Conservation (phyloP, 2,888 invertebrate genomes). For the Drosophila anomalata region DNA sequence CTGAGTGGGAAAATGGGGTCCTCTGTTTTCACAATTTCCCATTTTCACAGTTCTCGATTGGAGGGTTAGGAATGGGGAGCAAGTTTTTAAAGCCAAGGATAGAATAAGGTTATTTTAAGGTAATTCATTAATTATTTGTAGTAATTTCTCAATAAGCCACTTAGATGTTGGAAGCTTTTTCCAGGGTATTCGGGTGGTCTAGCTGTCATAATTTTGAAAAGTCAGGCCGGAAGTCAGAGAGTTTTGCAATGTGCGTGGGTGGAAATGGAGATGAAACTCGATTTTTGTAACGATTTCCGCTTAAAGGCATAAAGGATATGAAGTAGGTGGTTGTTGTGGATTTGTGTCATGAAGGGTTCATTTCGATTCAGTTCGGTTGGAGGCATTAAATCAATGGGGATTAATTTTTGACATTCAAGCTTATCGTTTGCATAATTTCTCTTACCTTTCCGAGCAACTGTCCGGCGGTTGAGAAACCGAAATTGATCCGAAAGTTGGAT, state of each 20-base stretch:
- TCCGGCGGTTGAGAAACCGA: background rate
- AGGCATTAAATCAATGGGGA: background rate
- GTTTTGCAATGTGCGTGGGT: constrained; percentile 3
- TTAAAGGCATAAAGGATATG: constrained; percentile 21
- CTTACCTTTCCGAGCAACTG: background rate
- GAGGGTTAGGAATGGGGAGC: background rate
- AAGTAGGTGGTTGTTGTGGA: constrained; percentile 9
- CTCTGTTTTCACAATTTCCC: background rate
- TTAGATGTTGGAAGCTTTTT: background rate
- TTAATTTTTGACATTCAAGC: constrained; percentile 2
- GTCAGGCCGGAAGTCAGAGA: constrained; percentile 3
- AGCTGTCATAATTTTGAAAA: background rate
- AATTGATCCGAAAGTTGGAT: background rate
- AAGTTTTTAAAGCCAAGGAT: background rate
- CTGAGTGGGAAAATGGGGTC: background rate
- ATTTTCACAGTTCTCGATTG: background rate
- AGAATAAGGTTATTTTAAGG: background rate
- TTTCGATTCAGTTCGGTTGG: background rate
- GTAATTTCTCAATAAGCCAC: background rate
- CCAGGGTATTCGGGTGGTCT: background rate
- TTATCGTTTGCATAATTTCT: constrained; percentile 2
- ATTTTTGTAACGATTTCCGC: constrained; percentile 60
- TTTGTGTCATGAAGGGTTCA: background rate
- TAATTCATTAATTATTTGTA: constrained; percentile 1
- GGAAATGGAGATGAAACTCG: constrained; percentile 48